A percentile compares a stretch with the other conserved stretches of the same genome.
Evolutionary conservation across 1,140 invertebrate genomes (phyloP).

Genomic region (Varroa destructor): DNA sequence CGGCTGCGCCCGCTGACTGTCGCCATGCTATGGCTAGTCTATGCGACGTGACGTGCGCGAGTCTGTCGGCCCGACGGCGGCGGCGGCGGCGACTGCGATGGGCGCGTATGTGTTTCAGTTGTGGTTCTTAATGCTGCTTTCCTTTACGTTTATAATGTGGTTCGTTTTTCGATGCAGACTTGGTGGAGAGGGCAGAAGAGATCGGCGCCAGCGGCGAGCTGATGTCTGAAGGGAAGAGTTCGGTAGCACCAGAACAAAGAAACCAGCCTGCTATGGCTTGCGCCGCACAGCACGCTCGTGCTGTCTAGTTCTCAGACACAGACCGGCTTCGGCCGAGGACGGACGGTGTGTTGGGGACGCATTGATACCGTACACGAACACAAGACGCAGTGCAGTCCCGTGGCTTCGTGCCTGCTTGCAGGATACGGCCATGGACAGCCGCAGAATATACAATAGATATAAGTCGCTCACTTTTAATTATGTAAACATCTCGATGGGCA

Average conservation of each 20-base stretch:
- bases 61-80: not conserved
- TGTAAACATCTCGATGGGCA: no score
- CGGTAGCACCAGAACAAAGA: no score
- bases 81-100: conserved; percentile 7
- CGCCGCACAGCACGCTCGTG: not conserved
- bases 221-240: no score
- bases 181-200: not conserved
- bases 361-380: no score
- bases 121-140: conserved; percentile 28
- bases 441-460: no score
- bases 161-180: conserved; percentile 28
- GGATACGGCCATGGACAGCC: no score
- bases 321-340: conserved; percentile 15
- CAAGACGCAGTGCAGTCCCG: no score
- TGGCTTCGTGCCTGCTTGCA: no score
- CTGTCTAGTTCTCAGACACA: not conserved
- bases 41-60: not conserved
- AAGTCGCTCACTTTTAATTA: no score
- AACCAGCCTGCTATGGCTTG: no score
- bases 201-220: not conserved
- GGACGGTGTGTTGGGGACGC: not conserved
- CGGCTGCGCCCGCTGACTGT: no score
- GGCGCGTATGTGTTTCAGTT: conserved; percentile 24
- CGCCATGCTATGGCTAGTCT: no score
- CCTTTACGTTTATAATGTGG: conserved; percentile 29